Evolutionary conservation across 2,797 vertebrate genomes (phyloP).

Genomic region (Micrastur ruficollis): DNA sequence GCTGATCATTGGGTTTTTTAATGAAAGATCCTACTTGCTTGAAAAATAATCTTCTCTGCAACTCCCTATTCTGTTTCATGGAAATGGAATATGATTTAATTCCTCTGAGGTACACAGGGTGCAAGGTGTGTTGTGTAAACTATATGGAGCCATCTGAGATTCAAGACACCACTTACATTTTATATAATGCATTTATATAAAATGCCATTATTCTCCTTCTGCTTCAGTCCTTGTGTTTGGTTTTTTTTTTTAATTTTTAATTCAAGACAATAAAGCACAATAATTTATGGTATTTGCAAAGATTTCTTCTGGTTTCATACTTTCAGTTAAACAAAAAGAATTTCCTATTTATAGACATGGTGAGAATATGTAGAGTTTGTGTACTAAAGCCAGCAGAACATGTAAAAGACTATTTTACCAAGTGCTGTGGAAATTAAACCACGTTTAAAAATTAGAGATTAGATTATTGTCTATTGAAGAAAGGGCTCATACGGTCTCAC

Average conservation of each 20-base stretch:
- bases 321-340: neutral
- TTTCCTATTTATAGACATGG: neutral
- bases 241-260: neutral
- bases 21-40: neutral
- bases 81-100: neutral
- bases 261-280: neutral
- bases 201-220: neutral
- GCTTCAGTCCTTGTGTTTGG: neutral
- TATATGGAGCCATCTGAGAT: neutral
- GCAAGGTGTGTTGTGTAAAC: neutral
- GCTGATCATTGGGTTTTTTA: accelerated
- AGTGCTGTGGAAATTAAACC: neutral
- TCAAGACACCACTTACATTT: neutral
- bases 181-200: neutral
- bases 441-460: neutral
- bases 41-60: neutral
- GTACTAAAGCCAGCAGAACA: neutral
- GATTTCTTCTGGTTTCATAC: neutral
- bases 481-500: neutral
- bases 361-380: neutral
- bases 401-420: neutral
- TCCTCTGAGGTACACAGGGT: neutral
- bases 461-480: neutral
- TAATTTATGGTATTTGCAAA: neutral
- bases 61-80: neutral